Evolutionary conservation across 30 jellyfish, hydroid and myxozoan species (phyloP).

Genomic region (Aurelia coerulea): DNA sequence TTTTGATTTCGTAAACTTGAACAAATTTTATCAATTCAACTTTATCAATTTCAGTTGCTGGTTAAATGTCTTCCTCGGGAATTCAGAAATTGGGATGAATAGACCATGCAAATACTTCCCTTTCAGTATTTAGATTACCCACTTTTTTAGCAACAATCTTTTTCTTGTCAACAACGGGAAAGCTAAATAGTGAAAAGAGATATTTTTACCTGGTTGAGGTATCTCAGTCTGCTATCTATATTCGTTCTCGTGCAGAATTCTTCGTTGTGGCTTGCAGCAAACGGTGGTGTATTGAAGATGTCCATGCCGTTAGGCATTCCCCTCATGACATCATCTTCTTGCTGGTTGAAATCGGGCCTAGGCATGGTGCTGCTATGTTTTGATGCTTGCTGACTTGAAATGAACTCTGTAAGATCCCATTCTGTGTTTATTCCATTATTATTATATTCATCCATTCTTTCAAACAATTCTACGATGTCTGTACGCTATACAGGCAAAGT

Average conservation of each 20-base stretch:
- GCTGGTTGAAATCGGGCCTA: conserved; percentile 46
- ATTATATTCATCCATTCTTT: conserved; percentile 1
- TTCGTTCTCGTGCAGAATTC: conserved; percentile 77
- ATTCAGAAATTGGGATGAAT: too few relatives aligned
- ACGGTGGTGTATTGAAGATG: conserved; percentile 66
- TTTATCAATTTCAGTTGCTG: too few relatives aligned
- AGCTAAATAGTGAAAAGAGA: too few relatives aligned
- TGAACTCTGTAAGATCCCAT: conserved; percentile 73
- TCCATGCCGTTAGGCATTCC: conserved; percentile 62
- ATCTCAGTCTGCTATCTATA: conserved; percentile 75
- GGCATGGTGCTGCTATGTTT: conserved; percentile 27
- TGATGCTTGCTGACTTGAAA: conserved; percentile 43
- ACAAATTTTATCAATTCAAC: too few relatives aligned
- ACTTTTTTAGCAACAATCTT: too few relatives aligned
- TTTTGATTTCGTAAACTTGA: too few relatives aligned
- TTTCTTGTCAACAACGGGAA: too few relatives aligned
- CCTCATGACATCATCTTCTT: neutral
- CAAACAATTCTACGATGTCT: neutral
- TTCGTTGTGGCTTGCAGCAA: conserved; percentile 40
- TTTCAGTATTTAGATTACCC: too few relatives aligned
- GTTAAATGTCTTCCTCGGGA: too few relatives aligned
- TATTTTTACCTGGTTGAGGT: conserved; percentile 75
- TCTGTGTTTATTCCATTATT: conserved; percentile 26
- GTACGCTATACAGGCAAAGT: neutral
- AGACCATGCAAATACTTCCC: too few relatives aligned